Evolutionary conservation across 1,140 invertebrate genomes (phyloP).

Genomic region (Thaumatotibia leucotreta): DNA sequence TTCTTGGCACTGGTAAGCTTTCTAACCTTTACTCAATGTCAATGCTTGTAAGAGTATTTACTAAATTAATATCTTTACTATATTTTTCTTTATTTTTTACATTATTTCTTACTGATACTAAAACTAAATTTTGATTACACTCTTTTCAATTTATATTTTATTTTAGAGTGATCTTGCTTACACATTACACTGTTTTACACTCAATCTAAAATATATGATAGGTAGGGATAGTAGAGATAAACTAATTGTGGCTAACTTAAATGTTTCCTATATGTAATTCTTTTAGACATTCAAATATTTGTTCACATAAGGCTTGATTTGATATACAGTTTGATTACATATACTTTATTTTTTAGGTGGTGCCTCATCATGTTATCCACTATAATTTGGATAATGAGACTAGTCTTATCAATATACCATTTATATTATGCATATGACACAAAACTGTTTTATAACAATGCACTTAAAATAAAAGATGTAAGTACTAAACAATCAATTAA

Average conservation of each 20-base stretch:
- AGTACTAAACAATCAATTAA: constrained; percentile 31
- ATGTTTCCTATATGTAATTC: too few species aligned
- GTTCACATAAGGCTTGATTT: too few species aligned
- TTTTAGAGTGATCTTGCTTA: too few species aligned
- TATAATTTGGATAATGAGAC: constrained; percentile 88
- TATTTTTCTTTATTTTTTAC: not conserved
- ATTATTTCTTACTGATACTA: too few species aligned
- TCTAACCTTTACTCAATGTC: not conserved
- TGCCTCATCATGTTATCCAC: constrained; percentile 61
- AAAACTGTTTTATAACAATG: constrained; percentile 93
- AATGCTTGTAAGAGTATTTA: not conserved
- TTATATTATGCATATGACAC: constrained; percentile 94
- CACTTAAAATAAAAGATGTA: constrained; percentile 88
- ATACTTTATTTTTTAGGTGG: constrained; percentile 55
- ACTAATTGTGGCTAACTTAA: too few species aligned
- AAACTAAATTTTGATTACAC: too few species aligned
- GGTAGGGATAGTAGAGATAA: too few species aligned
- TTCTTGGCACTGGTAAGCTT: constrained; percentile 64
- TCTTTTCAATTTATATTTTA: too few species aligned
- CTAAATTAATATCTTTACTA: not conserved
- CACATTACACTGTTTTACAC: too few species aligned
- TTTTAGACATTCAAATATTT: too few species aligned
- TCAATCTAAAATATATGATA: too few species aligned
- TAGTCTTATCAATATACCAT: constrained; percentile 88
- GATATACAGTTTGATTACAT: not conserved